Base-by-base conservation (phyloP, 2,797 vertebrate species). In the Fratercula arctica region DNA sequence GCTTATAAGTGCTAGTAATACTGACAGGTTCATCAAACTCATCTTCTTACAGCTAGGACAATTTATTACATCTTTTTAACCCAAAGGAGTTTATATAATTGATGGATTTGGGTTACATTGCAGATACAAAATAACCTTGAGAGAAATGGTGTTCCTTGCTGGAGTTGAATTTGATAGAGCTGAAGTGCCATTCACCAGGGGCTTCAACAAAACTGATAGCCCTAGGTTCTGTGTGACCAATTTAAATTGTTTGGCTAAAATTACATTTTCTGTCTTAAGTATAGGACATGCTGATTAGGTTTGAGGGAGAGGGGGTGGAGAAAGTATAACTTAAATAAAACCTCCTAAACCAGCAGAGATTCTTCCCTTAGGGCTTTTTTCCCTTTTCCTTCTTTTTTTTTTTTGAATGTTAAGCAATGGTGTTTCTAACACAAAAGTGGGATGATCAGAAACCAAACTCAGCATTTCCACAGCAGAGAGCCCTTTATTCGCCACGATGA, bases 31-130 rank as follows among this genome's bases (percentile, higher is more conserved):
- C 70, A 85, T 96, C 82, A 95, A 93, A 92, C 64, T 87, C 63
- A 33, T 95, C 83, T 90, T 90, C 73, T 80, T 93, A 77, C 41
- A 75, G 68, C 37, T 70, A 53, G 72, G 76, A 76, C 86, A 90
- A 76, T 93, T 93, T 93, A 87, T 95, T 94, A 93, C 74, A 77
- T 67, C 31, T 81, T 94, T 95, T 92, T 92, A 94, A 79, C 89
- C 85, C 12, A 12, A 79, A 96, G 89, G 88, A 93, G 5, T 93
- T 91, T 84, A 70, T 91, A 61, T 95, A 96, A 97, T 96, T 97
- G 89, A 96, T 95, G 85, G 91, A 94, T 96, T 91, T 91, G 59
- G 85, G 91, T 92, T 96, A 67, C 75, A 77, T 93, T 93, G 81
- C 48, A 93, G 88, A 90, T 93, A 87, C 53, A 89, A 91, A 97